Percentiles rank a stretch among this genome's conserved stretches.
Conservation (phyloP, 2,888 invertebrate species). For the Drosophila sordidapex region DNA sequence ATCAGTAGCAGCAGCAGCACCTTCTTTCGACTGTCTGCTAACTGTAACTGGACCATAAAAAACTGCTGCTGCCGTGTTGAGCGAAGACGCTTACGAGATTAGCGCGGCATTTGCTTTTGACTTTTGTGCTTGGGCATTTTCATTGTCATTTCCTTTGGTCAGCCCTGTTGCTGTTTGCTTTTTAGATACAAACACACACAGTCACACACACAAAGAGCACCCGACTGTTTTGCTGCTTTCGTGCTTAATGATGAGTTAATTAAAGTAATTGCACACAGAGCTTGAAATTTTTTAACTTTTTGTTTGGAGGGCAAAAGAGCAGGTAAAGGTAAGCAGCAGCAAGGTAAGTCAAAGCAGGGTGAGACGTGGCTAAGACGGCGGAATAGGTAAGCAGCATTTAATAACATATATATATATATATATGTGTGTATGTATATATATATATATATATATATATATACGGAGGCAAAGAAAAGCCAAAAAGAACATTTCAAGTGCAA, state of each 20-base stretch:
- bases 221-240: constrained; percentile 50
- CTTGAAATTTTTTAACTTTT: constrained; percentile 52
- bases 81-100: constrained; percentile 43
- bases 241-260: constrained; percentile 78
- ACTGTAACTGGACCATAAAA: constrained; percentile 54
- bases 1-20: constrained; percentile 15
- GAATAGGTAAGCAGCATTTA: constrained; percentile 32
- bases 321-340: constrained; percentile 29
- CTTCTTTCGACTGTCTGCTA: constrained; percentile 25
- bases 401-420: constrained; percentile 7
- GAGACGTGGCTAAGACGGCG: constrained; percentile 19
- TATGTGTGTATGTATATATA: not conserved
- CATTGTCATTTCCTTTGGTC: constrained; percentile 71
- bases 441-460: constrained; percentile 3
- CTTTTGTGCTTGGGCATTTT: constrained; percentile 56
- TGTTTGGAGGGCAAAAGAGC: constrained; percentile 27
- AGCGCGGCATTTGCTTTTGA: constrained; percentile 57
- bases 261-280: constrained; percentile 74
- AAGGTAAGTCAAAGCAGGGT: not conserved
- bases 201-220: constrained; percentile 15
- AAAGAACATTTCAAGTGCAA: constrained; percentile 70
- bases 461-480: constrained; percentile 47
- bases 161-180: constrained; percentile 10
- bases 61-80: constrained; percentile 23
- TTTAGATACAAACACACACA: constrained; percentile 30